Evolutionary conservation across 2,113 vertebrate genomes (phyloP), one percentile per base, ranked within the genome.

Genomic region (Tylochromis polylepis): DNA sequence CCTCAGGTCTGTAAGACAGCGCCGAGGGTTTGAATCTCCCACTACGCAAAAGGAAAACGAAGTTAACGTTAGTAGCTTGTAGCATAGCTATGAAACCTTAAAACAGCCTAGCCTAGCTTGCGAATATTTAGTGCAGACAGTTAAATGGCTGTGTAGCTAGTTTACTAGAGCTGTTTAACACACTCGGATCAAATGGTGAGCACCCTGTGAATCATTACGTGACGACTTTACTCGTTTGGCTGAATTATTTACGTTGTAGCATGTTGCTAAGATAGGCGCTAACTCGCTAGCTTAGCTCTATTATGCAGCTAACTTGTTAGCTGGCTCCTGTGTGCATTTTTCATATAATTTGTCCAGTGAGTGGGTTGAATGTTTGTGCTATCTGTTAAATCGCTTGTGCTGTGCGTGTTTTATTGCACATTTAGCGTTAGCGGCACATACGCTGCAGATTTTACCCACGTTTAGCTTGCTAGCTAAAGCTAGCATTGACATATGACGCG

Each of bases 161-260:
- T 81, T 65, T 38, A 78, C 27, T 81, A 41, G 57, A 75, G 38
- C 10, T 86, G 65, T 62, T 57, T 58, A 72, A 75, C 41, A 65
- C 8, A 91, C 29, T 20, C 43, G 22, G 89, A 78, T 91, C 92
- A 87, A 88, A 95, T 94, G 94, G 95, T 95, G 59, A 93, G 91
- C 8, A 18, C 11, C 1, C 1, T 9, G 8, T 81, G 38, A 56
- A n/a, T 34, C 4, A 15, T 53, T 49, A 31, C 27, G 9, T 60
- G 22, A 16, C 8, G 22, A 8, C 20, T 83, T 72, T 80, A 20
- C 8, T 3, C 8, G 36, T 46, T 51, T 65, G 38, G 36, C 18
- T 55, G 12, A 53, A 79, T 55, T 81, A 78, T 93, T 87, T 89
- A 51, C 53, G 22, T 29, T 46, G 24, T 87, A 85, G 86, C 88